phyloP scores from a whole-genome alignment of 64 coral and sea anemone genomes.

The Catalaphyllia jardinei region DNA sequence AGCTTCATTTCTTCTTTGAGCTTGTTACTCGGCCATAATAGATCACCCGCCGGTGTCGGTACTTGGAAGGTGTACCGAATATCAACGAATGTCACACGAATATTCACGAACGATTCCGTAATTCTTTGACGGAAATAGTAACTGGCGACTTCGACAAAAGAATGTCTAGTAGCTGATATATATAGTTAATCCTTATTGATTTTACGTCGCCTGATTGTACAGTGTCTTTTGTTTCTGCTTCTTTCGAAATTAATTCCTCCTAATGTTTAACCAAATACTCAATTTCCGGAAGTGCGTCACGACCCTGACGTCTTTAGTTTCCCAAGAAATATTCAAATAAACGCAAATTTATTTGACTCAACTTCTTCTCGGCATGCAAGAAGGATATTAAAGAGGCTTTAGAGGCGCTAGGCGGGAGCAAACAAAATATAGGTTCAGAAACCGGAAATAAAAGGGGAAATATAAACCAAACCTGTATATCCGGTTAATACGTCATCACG shows the following conservation, averaged over 20 bases:
- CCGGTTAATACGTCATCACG: constrained; percentile 16
- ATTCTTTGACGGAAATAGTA: too few species aligned
- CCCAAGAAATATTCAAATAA: background rate
- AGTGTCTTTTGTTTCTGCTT: background rate
- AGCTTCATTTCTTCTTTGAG: background rate
- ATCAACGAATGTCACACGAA: constrained; percentile 6
- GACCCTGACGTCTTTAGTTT: background rate
- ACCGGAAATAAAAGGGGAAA: background rate
- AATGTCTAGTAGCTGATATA: background rate
- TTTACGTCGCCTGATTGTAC: background rate
- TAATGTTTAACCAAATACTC: too few species aligned
- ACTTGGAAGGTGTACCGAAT: background rate
- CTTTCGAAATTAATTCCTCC: background rate
- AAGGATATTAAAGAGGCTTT: too few species aligned
- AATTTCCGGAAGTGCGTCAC: constrained; percentile 28
- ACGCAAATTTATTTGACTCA: background rate
- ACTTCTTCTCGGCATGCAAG: too few species aligned
- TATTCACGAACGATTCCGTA: background rate
- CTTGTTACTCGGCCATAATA: background rate
- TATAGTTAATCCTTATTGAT: background rate
- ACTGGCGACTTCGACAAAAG: background rate
- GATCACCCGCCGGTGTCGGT: background rate
- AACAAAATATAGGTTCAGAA: too few species aligned
- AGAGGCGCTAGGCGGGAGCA: too few species aligned
- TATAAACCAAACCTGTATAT: background rate